Percentiles rank a stretch among this genome's conserved stretches.
Conservation (phyloP, 2,888 invertebrate genomes). For the Lithodes maja region DNA sequence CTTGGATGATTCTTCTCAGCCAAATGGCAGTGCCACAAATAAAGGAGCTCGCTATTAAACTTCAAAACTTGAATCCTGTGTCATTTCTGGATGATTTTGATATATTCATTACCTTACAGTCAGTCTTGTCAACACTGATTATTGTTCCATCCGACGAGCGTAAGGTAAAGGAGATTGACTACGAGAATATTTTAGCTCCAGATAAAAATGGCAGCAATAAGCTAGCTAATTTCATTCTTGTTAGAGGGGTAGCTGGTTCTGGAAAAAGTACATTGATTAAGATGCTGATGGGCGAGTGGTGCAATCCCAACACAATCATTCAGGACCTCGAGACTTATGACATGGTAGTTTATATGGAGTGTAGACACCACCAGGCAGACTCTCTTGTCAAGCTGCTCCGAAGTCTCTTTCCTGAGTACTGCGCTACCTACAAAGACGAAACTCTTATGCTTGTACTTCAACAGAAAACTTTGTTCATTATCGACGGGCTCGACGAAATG, state of each 20-base stretch:
- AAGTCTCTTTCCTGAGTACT: background rate
- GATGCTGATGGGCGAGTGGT: background rate
- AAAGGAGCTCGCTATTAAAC: background rate
- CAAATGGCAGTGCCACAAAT: too few species aligned
- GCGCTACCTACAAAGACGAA: background rate
- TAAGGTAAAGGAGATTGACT: background rate
- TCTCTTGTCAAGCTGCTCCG: background rate
- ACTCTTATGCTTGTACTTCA: background rate
- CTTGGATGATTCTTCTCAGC: too few species aligned
- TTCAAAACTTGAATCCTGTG: background rate
- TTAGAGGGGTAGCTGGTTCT: background rate
- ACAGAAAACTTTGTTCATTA: background rate
- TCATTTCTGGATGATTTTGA: background rate
- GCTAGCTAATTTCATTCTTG: background rate
- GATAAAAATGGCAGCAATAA: background rate
- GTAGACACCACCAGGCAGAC: background rate
- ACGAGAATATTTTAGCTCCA: background rate
- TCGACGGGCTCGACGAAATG: background rate
- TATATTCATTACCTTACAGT: background rate
- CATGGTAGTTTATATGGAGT: background rate
- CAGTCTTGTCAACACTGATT: background rate
- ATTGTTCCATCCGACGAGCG: background rate
- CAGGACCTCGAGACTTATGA: background rate
- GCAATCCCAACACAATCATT: background rate
- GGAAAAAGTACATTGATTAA: background rate